Evolutionary conservation across 2,888 invertebrate genomes (phyloP), one percentile per base, ranked within the genome.

Genomic region (Trichogramma evanescens): DNA sequence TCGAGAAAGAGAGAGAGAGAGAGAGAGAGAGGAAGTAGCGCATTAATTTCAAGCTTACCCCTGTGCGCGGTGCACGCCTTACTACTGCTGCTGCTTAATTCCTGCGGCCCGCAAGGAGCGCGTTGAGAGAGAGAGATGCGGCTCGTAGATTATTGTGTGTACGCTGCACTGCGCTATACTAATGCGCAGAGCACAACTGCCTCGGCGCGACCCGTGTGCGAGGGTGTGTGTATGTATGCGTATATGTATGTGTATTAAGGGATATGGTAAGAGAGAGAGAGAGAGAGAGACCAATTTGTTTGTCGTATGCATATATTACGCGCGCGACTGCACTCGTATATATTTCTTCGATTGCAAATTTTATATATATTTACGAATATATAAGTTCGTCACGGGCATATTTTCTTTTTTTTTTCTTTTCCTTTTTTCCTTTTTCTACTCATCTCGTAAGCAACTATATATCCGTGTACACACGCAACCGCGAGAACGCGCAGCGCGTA

Each of bases 31-130:
- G 74, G 74, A 75, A 74, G 71, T 71, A 68, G 70, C 71, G 68
- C 73, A 75, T 75, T 75, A 74, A 75, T 75, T 75, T 70, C 69
- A 55, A 70, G 62, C 66, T 68, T 70, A 71, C 74, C 74, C 72
- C 71, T 69, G 67, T 66, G 66, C 68, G 66, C 69, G 13, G 9
- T 41, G 42, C 39, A 46, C 44, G 42, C n/a, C n/a, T 53, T 7
- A 9, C 3, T 70, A 65, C 26, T 26, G 26, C 26, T 66, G 68
- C 65, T 67, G 67, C 67, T 70, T 70, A 26, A 26, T 26, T 26
- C 26, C 26, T 26, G 26, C 26, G 26, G 26, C 26, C 26, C 26
- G 26, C 26, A 26, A 26, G 26, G 2, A 26, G 26, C 26, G 26
- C 26, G 26, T 26, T 6, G 52, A 5, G 51, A 40, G 40, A 51